phyloP scores from a whole-genome alignment of 2,113 vertebrate species.

The Electrona antarctica region DNA sequence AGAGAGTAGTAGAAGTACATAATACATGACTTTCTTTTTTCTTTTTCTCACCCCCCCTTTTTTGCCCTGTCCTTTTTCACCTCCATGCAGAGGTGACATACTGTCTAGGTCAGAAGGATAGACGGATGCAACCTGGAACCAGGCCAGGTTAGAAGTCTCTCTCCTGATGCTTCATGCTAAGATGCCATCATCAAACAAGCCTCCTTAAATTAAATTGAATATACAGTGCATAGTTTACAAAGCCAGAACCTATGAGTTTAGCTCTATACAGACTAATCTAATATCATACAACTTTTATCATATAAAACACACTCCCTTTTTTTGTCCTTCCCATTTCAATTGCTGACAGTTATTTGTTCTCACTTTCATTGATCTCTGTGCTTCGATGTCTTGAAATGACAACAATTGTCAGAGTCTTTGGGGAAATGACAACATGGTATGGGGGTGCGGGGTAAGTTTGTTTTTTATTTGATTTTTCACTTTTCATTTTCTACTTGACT shows the following conservation, averaged over 20 bases:
- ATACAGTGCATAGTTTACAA: conserved; percentile 87
- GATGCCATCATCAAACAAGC: conserved; percentile 47
- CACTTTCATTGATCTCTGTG: conserved; percentile 60
- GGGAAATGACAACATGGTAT: conserved; percentile 18
- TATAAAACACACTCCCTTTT: conserved; percentile 47
- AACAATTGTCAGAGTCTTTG: conserved; percentile 33
- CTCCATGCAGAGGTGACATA: conserved; percentile 17
- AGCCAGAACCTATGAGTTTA: conserved; percentile 71
- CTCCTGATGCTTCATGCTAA: conserved; percentile 72
- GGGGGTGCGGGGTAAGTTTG: conserved; percentile 2
- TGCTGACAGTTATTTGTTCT: conserved; percentile 63
- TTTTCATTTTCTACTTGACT: conserved; percentile 21
- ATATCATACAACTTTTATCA: conserved; percentile 57
- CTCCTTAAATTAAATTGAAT: conserved; percentile 67
- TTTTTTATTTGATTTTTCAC: too few species aligned
- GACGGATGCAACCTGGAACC: conserved; percentile 31
- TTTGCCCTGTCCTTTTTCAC: neutral
- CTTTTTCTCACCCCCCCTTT: conserved; percentile 1
- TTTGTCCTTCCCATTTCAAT: conserved; percentile 12
- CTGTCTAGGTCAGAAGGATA: conserved; percentile 12
- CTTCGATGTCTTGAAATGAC: conserved; percentile 15
- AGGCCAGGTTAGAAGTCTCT: conserved; percentile 31
- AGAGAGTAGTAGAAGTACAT: conserved; percentile 47
- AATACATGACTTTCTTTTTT: conserved; percentile 21
- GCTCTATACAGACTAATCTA: conserved; percentile 67